These are phyloP conservation scores for Brachionus sp. DNA, from an alignment of 1,140 invertebrate species.

Conservation along the genomic window DNA sequence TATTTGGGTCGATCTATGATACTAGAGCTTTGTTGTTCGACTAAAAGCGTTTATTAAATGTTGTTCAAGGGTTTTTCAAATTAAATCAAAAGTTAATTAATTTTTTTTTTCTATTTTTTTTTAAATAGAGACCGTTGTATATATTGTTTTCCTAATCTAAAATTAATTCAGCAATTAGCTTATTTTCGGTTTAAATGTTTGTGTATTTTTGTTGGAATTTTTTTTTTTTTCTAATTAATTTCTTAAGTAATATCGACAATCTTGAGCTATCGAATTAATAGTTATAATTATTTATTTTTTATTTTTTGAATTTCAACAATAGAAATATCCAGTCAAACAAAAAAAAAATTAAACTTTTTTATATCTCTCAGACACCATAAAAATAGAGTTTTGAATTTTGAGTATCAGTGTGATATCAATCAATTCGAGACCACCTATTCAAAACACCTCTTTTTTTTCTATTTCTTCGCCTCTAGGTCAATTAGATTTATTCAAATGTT, in stretches of 20 bases:
- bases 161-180: not conserved
- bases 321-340: no score
- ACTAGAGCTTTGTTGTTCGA: no score
- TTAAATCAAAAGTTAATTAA: not conserved
- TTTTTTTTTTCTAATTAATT: not conserved
- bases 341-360: no score
- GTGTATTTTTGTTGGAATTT: no score
- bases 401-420: not conserved
- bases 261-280: not conserved
- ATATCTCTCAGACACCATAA: no score
- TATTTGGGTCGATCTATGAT: not conserved
- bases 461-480: not conserved
- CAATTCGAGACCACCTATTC: not conserved
- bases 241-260: not conserved
- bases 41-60: no score
- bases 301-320: no score
- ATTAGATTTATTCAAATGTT: no score
- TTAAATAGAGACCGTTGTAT: not conserved
- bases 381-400: not conserved
- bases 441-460: not conserved
- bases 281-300: no score
- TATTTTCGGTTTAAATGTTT: not conserved
- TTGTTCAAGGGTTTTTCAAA: not conserved
- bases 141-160: not conserved
- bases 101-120: not conserved